Conservation (phyloP, 2,113 vertebrate genomes). For the Xerus inauris region DNA sequence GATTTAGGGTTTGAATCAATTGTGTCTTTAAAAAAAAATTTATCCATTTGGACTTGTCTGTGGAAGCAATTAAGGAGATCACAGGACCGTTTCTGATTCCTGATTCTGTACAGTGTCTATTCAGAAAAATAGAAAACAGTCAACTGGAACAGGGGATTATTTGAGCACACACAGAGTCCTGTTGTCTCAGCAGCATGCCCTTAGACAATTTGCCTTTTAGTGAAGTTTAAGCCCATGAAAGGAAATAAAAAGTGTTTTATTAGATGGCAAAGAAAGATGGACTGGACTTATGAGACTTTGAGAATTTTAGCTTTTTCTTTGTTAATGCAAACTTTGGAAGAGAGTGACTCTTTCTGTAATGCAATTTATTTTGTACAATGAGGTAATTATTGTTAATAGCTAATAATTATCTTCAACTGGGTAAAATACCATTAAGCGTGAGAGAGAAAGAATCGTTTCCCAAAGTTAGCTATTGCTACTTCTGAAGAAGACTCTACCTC, state of each 20-base stretch:
- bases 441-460: neutral
- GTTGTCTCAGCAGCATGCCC: constrained; percentile 81
- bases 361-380: constrained; percentile 70
- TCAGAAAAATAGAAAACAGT: constrained; percentile 81
- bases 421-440: neutral
- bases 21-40: constrained; percentile 71
- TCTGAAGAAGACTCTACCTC: neutral
- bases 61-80: constrained; percentile 80
- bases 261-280: constrained; percentile 75
- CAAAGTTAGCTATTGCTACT: neutral
- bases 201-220: constrained; percentile 84
- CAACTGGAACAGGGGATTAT: constrained; percentile 80
- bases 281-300: constrained; percentile 69
- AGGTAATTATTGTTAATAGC: constrained; percentile 67
- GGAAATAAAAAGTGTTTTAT: constrained; percentile 81
- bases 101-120: constrained; percentile 85
- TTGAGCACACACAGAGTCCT: constrained; percentile 83
- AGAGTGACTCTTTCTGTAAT: constrained; percentile 64
- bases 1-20: constrained; percentile 68
- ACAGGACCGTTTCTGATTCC: constrained; percentile 81
- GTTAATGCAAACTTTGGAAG: constrained; percentile 72
- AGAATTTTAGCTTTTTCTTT: constrained; percentile 74
- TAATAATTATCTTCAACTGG: constrained; percentile 62
- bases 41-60: constrained; percentile 80
- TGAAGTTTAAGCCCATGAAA: constrained; percentile 83